Evolutionary conservation across 1,140 invertebrate genomes (phyloP).

Genomic region (Drosophila parvula): DNA sequence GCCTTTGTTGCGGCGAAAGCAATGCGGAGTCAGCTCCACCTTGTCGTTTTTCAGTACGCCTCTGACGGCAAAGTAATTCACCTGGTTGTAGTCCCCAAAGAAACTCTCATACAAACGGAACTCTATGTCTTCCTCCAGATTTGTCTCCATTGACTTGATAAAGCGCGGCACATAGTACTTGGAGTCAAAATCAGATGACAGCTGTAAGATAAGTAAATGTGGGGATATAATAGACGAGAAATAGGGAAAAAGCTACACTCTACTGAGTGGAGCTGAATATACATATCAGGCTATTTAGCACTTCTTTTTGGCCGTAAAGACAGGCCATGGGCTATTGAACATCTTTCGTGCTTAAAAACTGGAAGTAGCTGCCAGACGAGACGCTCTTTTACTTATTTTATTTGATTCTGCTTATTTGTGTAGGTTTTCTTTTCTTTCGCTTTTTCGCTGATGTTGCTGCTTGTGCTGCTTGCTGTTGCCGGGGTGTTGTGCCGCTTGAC

Average conservation of each 20-base stretch:
- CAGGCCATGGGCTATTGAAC: constrained; percentile 16
- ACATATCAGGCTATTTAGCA: constrained; percentile 12
- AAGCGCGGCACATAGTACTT: constrained; percentile 32
- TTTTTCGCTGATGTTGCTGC: constrained; percentile 13
- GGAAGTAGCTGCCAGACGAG: constrained; percentile 12
- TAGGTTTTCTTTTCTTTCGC: background rate
- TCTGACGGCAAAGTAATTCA: constrained; percentile 67
- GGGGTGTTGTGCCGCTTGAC: constrained; percentile 62
- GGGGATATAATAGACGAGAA: no score
- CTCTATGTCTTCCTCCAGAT: constrained; percentile 37
- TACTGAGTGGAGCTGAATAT: background rate
- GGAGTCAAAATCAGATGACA: constrained; percentile 42
- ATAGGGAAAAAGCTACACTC: no score
- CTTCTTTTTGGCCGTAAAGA: constrained; percentile 7
- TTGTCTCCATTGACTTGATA: constrained; percentile 51
- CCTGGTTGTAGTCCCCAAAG: constrained; percentile 55
- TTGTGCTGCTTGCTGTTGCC: constrained; percentile 39
- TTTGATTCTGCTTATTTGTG: background rate
- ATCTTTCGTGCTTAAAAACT: constrained; percentile 19
- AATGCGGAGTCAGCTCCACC: constrained; percentile 62
- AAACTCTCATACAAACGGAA: constrained; percentile 56
- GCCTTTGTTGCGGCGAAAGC: constrained; percentile 65
- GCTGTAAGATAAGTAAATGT: constrained; percentile 17
- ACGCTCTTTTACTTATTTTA: constrained; percentile 13
- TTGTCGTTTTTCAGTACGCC: constrained; percentile 52